Base-by-base conservation (phyloP, 2,797 vertebrate species). In the Dromococcyx pavoninus region DNA sequence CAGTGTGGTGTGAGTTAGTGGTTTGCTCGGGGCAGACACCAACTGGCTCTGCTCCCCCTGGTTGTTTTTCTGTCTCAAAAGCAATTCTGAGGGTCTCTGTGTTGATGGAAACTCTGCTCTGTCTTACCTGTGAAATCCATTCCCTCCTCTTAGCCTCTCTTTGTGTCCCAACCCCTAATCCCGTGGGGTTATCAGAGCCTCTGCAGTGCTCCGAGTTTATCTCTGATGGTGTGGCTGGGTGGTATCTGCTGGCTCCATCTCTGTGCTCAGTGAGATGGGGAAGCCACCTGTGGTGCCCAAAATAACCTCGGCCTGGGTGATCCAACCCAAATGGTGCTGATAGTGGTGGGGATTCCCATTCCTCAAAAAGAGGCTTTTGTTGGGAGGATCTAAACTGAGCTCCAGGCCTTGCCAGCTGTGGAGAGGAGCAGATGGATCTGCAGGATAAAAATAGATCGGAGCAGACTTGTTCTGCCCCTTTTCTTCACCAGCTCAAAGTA, bases 351-450 rank as follows among this genome's bases (percentile, higher is more conserved):
- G 88, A 91, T 91, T 94, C 94, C 92, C 84, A 64, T 86, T 86
- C 72, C 67, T 95, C 94, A 94, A 91, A 96, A 95, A 92, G 93
- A 94, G 62, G 54, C 94, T 96, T 95, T 96, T 97, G 94, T 96
- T 96, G 70, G 77, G 80, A 91, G 78, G 69, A 82, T 91, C 94
- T 91, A 91, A 95, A 86, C 71, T 85, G 90, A 91, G 87, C 86
- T 83, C 65, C 89, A 83, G 78, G 74, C 92, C 91, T 82, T 94
- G 93, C 96, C 95, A 96, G 95, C 94, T 96, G 94, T 94, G 90
- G 81, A 92, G 83, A 67, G 73, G 43, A 94, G 88, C 96, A 97
- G 92, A 96, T 96, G 96, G 94, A 78, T 85, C 69, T 86, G 74
- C 43, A 78, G 77, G 77, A 69, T 64, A 94, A 96, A 97, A 96